Evolutionary conservation across 2,888 invertebrate species (phyloP).

Genomic region (Metellina segmentata): DNA sequence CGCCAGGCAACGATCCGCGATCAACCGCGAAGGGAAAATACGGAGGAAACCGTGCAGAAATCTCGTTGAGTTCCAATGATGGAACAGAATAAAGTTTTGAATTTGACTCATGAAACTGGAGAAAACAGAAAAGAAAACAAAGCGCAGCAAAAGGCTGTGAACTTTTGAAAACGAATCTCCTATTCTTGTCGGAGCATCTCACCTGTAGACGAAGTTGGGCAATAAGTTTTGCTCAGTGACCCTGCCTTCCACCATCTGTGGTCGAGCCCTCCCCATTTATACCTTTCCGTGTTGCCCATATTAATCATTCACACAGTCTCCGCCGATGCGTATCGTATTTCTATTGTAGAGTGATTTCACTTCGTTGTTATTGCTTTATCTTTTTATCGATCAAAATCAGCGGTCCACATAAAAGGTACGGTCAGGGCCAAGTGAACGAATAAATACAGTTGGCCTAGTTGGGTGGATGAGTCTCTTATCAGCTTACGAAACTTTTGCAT

Average conservation of each 20-base stretch:
- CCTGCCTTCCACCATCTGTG: constrained; percentile 1
- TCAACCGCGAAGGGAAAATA: too few species aligned
- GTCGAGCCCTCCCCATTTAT: constrained; percentile 34
- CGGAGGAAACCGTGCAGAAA: too few species aligned
- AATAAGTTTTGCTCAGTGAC: constrained; percentile 43
- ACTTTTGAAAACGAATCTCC: constrained; percentile 14
- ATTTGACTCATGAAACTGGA: neutral
- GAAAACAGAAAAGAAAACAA: neutral
- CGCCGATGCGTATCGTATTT: constrained; percentile 61
- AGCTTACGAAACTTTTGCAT: constrained; percentile 53
- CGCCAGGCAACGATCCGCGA: too few species aligned
- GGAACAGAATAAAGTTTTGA: neutral
- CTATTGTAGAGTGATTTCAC: constrained; percentile 68
- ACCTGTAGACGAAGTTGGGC: constrained; percentile 12
- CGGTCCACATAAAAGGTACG: constrained; percentile 65
- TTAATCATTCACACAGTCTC: constrained; percentile 47
- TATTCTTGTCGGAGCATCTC: constrained; percentile 16
- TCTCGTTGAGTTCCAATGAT: too few species aligned
- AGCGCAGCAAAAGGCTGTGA: too few species aligned
- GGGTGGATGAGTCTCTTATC: constrained; percentile 54
- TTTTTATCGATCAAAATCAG: constrained; percentile 63
- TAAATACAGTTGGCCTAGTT: constrained; percentile 67
- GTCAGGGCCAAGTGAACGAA: constrained; percentile 49
- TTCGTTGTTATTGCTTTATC: constrained; percentile 65
- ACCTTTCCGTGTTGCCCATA: constrained; percentile 23